phyloP scores from a whole-genome alignment of 2,888 invertebrate genomes.

The Drosophila mulleri region DNA sequence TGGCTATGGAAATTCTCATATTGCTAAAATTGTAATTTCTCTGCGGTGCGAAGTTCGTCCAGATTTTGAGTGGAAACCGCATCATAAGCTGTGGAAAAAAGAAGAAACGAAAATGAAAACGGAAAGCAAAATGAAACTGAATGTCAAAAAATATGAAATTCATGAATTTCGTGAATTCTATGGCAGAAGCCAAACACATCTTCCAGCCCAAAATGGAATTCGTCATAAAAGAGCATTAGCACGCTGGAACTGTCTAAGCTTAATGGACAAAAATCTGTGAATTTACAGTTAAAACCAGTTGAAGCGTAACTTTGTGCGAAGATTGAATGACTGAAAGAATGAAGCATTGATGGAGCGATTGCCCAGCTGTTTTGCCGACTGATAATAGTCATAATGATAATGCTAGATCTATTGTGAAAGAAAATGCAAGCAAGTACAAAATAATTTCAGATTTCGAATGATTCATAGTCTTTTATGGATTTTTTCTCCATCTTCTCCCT shows the following conservation, averaged over 20 bases:
- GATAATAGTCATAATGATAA: too few species aligned
- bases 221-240: not conserved
- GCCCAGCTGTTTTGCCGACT: not conserved
- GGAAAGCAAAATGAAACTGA: not conserved
- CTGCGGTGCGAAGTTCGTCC: not conserved
- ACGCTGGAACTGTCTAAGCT: not conserved
- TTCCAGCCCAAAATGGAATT: not conserved
- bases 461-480: too few species aligned
- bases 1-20: conserved; percentile 1
- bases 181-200: not conserved
- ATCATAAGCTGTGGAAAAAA: not conserved
- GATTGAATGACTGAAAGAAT: not conserved
- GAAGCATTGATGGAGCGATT: not conserved
- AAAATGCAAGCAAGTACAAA: not conserved
- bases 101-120: not conserved
- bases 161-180: not conserved
- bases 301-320: not conserved
- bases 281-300: not conserved
- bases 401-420: not conserved
- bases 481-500: too few species aligned
- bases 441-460: too few species aligned
- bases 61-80: conserved; percentile 1
- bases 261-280: not conserved
- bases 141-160: not conserved
- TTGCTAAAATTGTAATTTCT: conserved; percentile 4